phyloP scores from a whole-genome alignment of 2,113 vertebrate genomes.

The Lophotis ruficrista region DNA sequence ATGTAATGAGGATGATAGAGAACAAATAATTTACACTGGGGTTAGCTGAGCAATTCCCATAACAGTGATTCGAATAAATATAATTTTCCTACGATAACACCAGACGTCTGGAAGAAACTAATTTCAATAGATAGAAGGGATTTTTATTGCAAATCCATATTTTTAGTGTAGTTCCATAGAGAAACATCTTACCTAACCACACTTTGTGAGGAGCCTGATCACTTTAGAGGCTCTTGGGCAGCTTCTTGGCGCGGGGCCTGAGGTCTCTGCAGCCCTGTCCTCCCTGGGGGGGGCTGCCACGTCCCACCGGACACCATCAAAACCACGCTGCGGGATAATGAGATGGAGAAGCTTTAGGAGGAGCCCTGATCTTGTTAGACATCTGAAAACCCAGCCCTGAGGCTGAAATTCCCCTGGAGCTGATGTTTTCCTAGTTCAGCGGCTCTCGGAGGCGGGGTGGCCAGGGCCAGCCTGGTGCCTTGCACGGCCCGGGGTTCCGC shows the following conservation, averaged over 20 bases:
- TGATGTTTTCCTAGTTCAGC: neutral
- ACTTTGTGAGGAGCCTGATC: neutral
- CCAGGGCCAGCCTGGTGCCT: neutral
- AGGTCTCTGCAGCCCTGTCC: neutral
- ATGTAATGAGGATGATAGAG: neutral
- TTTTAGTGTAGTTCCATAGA: neutral
- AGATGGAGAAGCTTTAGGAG: neutral
- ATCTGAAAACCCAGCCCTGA: neutral
- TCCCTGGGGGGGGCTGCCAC: neutral
- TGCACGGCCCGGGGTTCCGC: fast-evolving
- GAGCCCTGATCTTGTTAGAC: neutral
- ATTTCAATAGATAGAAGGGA: neutral
- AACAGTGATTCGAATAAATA: neutral
- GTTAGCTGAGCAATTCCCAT: neutral
- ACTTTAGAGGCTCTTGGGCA: neutral
- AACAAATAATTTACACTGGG: neutral
- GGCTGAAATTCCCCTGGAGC: neutral
- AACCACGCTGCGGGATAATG: neutral
- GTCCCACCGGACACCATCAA: neutral
- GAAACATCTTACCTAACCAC: neutral
- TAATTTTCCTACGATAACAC: neutral
- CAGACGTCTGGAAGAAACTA: neutral
- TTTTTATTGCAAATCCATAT: neutral
- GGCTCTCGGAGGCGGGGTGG: neutral
- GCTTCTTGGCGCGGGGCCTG: fast-evolving